Evolutionary conservation across 1,140 invertebrate species (phyloP).

Genomic region (Leptoteleia sp.): DNA sequence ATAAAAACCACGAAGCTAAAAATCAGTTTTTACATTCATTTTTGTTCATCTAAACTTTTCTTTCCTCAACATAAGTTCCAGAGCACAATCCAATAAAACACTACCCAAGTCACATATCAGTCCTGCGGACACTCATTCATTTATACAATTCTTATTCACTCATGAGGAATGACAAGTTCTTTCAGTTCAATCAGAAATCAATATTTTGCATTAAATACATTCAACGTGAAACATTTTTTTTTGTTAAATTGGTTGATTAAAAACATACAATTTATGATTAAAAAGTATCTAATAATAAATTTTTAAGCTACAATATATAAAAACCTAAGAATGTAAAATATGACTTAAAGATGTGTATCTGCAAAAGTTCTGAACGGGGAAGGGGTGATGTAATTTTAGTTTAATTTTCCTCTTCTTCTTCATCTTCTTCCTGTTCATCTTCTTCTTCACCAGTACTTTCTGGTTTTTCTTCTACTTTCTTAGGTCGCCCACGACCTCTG

Average conservation of each 20-base stretch:
- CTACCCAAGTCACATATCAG: conserved; percentile 57
- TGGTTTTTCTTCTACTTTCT: conserved; percentile 81
- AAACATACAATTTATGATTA: conserved; percentile 16
- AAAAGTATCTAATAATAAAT: conserved; percentile 41
- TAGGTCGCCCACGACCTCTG: conserved; percentile 79
- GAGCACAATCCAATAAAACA: conserved; percentile 56
- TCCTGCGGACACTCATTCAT: conserved; percentile 59
- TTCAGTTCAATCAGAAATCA: conserved; percentile 24
- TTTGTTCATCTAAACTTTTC: conserved; percentile 61
- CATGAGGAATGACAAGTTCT: conserved; percentile 67
- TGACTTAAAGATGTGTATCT: conserved; percentile 68
- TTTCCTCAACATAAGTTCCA: conserved; percentile 58
- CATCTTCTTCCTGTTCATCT: conserved; percentile 80
- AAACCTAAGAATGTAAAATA: conserved; percentile 64
- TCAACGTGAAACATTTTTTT: background rate
- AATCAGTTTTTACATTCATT: conserved; percentile 55
- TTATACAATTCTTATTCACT: conserved; percentile 65
- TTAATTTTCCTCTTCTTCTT: conserved; percentile 80
- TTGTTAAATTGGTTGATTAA: conserved; percentile 2
- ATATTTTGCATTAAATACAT: conserved; percentile 6
- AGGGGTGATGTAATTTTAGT: conserved; percentile 20
- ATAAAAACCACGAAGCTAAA: conserved; percentile 50
- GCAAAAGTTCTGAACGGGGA: conserved; percentile 49
- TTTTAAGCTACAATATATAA: conserved; percentile 64
- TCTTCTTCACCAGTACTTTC: conserved; percentile 81